phyloP scores from a whole-genome alignment of 2,797 vertebrate genomes.

The Momotus momota region DNA sequence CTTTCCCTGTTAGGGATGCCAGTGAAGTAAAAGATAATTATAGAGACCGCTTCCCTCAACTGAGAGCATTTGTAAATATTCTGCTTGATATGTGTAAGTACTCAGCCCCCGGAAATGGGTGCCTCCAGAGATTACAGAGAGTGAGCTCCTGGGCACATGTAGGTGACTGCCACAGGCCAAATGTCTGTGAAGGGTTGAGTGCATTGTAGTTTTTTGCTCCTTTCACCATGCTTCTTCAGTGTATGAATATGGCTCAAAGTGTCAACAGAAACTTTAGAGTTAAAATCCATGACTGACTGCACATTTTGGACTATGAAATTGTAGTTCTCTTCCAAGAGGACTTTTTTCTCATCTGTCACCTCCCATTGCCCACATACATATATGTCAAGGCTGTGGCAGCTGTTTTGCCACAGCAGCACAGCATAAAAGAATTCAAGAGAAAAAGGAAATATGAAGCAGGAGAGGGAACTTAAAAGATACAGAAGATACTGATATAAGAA shows the following conservation, averaged over 20 bases:
- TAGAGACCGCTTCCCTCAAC: constrained; percentile 16
- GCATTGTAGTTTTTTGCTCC: not conserved
- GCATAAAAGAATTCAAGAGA: not conserved
- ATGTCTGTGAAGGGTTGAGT: not conserved
- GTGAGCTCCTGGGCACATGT: not conserved
- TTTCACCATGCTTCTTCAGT: not conserved
- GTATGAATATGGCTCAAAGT: not conserved
- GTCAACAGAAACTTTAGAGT: not conserved
- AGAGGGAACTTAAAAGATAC: not conserved
- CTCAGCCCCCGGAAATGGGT: not conserved
- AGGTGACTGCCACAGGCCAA: not conserved
- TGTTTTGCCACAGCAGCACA: not conserved
- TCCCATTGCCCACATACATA: not conserved
- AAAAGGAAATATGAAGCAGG: not conserved
- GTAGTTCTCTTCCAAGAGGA: not conserved
- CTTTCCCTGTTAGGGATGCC: constrained; percentile 67
- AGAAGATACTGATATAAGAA: not conserved
- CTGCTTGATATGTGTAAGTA: not conserved
- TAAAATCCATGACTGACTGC: not conserved
- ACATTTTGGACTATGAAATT: not conserved
- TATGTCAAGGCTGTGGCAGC: not conserved
- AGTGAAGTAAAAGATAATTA: constrained; percentile 72
- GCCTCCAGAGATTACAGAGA: not conserved
- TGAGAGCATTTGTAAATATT: constrained; percentile 22
- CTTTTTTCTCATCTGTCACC: not conserved